Evolutionary conservation across 2,888 invertebrate genomes (phyloP), one percentile per base, ranked within the genome.

Genomic region (Tetragnatha montana): DNA sequence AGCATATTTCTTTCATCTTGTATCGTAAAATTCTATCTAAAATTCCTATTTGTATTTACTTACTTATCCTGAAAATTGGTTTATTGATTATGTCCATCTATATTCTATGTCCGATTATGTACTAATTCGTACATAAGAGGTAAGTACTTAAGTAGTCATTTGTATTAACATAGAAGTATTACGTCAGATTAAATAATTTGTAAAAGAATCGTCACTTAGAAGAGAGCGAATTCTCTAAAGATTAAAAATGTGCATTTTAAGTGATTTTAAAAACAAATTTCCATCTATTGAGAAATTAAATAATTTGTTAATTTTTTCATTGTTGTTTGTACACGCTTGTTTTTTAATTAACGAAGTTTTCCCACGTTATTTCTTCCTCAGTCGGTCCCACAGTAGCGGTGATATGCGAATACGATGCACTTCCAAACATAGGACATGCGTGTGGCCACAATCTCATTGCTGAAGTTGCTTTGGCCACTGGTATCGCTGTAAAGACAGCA

Each of bases 361-460:
- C 6, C 4, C 35, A 35, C 35, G 35, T 81, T 7, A 21, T 74
- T 78, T 4, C 14, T 73, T 51, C 14, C 12, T 12, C 60, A 87
- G 83, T 74, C 73, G 87, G 90, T 47, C 90, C 91, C 6, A 91
- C 90, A 84, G 89, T 94, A 12, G 93, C 93, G 12, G 92, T 93
- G 4, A 70, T 93, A 19, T 94, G 93, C 91, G 93, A 94, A 91
- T 94, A 93, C 91, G 94, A 94, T 91, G 93, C 93, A 14, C 91
- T 93, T 12, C 93, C 93, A 1, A 93, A 91, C 6, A 92, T 93
- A 7, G 93, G 93, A 0, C 93, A 93, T 91, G 93, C 93, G 0
- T 93, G 93, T 91, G 93, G 93, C 50, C 93, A 93, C 91, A 93
- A 93, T 83, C 91, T 93, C 50, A 93, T 93, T n/a, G 93, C 93